Base-by-base conservation (phyloP, 2,797 vertebrate genomes). In the Poeciliopsis paucimaculata region DNA sequence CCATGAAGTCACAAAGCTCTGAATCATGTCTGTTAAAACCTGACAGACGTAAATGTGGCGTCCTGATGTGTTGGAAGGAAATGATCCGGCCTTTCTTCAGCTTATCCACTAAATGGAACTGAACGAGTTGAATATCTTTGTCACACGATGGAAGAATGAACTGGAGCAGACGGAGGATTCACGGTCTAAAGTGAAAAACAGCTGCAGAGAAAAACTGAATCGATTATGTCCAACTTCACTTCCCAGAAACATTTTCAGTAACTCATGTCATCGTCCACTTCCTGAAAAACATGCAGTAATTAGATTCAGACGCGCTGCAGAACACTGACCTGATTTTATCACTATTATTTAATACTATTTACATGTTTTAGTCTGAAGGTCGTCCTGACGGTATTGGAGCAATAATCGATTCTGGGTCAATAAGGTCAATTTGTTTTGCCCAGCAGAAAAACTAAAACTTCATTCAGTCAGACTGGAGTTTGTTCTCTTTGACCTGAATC, bases 21-120 rank as follows among this genome's bases (percentile, higher is more conserved):
- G 20, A 73, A 62, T 55, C 53, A n/a, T 31, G 18, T 34, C 41
- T 73, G 71, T 34, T 55, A 82, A 57, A 78, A 36, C 49, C n/a
- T 74, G 28, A 47, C 5, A 71, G 11, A 71, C 13, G 45, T 7
- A 43, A 70, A 46, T 10, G 8, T 66, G 13, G 31, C 12, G n/a
- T 28, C 43, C 23, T 41, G 36, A 6, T 45, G 36, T 5, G 39
- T 71, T 28, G 16, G 34, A 60, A 60, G 55, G 53, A 11, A 18
- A 34, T 16, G 15, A 31, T 62, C 28, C 16, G 20, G 34, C 62
- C 62, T 66, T 66, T 66, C 62, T 72, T 16, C 16, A 47, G 70
- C n/a, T 31, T 31, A 47, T 46, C 13, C 43, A 11, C 43, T 31
- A 31, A 72, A 47, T 72, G 9, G 8, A 45, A 47, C 26, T 18